phyloP scores from a whole-genome alignment of 1,140 invertebrate species.

The Oryzaephilus surinamensis region DNA sequence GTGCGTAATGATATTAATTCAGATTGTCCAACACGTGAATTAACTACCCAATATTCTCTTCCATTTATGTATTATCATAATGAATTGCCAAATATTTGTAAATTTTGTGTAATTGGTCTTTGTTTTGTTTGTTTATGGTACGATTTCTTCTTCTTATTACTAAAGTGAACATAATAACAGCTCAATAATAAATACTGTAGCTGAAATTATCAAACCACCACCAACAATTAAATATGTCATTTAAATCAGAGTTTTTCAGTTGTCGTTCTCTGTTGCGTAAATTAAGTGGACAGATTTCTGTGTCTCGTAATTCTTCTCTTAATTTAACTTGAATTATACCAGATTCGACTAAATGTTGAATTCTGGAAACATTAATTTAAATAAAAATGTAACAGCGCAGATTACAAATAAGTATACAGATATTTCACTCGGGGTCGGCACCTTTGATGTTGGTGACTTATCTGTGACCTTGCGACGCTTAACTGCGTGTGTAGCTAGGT shows the following conservation, averaged over 20 bases:
- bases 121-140: no score
- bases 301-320: constrained; percentile 49
- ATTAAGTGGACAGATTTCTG: constrained; percentile 66
- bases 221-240: constrained; percentile 63
- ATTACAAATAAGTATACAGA: no score
- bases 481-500: no score
- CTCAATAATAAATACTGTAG: constrained; percentile 54
- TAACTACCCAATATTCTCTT: no score
- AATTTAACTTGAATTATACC: constrained; percentile 60
- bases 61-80: constrained; percentile 54
- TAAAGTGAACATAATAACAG: constrained; percentile 24
- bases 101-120: constrained; percentile 45
- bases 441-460: no score
- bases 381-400: no score
- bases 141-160: constrained; percentile 62
- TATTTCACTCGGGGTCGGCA: no score
- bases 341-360: constrained; percentile 54
- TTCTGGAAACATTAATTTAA: constrained; percentile 46
- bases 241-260: constrained; percentile 54
- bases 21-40: no score
- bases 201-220: constrained; percentile 49
- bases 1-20: no score
- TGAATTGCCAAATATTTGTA: no score
- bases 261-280: constrained; percentile 65
- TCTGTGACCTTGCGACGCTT: no score